Percentiles rank a stretch among this genome's conserved stretches.
These are phyloP conservation scores for Miltochrista miniata DNA, from an alignment of 2,888 invertebrate species.

Conservation along the genomic window DNA sequence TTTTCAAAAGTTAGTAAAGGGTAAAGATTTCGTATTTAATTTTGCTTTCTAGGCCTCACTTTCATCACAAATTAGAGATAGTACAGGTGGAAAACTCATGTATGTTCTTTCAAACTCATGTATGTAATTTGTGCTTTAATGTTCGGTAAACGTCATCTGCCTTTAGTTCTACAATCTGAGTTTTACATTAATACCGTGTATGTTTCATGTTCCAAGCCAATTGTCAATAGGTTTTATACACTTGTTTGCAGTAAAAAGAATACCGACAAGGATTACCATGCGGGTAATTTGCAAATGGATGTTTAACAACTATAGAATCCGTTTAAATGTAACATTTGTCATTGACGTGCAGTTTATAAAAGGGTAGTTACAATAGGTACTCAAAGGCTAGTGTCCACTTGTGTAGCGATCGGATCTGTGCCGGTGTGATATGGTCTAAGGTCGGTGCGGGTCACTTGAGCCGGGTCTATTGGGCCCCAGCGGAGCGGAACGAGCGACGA, in stretches of 20 bases:
- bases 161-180: too few species aligned
- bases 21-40: too few species aligned
- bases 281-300: constrained; percentile 66
- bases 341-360: constrained; percentile 45
- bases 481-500: constrained; percentile 65
- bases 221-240: background rate
- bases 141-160: too few species aligned
- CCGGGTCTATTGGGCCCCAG: constrained; percentile 55
- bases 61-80: too few species aligned
- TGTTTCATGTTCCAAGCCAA: background rate
- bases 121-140: too few species aligned
- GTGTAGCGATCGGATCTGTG: constrained; percentile 61
- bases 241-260: constrained; percentile 16
- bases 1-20: too few species aligned
- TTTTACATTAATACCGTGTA: background rate
- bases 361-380: constrained; percentile 49
- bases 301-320: constrained; percentile 36
- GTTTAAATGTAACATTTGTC: constrained; percentile 52
- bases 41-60: too few species aligned
- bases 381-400: constrained; percentile 59
- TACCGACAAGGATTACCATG: constrained; percentile 42
- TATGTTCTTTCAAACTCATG: too few species aligned
- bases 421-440: constrained; percentile 54
- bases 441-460: constrained; percentile 69
- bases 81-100: too few species aligned